A percentile compares a stretch with the other conserved stretches of the same genome.
phyloP scores from a whole-genome alignment of 2,797 vertebrate genomes.

The Nasua narica region DNA sequence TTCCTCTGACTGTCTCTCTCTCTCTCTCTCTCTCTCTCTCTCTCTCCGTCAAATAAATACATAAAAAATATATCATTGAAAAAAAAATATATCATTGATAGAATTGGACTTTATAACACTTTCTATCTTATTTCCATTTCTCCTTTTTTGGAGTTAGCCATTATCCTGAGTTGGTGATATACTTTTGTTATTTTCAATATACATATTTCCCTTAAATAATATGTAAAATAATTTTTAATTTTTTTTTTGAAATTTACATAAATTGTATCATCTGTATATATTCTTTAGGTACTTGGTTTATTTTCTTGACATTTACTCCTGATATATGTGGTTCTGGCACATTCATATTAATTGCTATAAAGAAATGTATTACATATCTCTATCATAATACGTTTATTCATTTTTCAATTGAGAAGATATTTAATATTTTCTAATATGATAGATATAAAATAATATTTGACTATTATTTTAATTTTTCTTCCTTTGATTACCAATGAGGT shows the following conservation, averaged over 20 bases:
- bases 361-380: not conserved
- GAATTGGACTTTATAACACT: not conserved
- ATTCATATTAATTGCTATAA: not conserved
- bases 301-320: not conserved
- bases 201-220: not conserved
- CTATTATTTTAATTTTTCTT: not conserved
- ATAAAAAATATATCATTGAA: no score
- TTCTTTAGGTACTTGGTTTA: not conserved
- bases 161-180: not conserved
- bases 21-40: no score
- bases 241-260: not conserved
- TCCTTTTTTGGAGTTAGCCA: not conserved
- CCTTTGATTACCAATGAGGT: not conserved
- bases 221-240: not conserved
- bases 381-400: not conserved
- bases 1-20: no score
- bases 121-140: not conserved
- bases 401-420: not conserved
- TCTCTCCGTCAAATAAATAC: no score
- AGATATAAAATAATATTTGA: not conserved
- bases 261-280: not conserved
- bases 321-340: not conserved
- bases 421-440: not conserved
- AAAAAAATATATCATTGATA: no score
- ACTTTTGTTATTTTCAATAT: not conserved